Evolutionary conservation across 1,140 invertebrate species (phyloP), one percentile per base, ranked within the genome.

Genomic region (Spodoptera frugiperda): DNA sequence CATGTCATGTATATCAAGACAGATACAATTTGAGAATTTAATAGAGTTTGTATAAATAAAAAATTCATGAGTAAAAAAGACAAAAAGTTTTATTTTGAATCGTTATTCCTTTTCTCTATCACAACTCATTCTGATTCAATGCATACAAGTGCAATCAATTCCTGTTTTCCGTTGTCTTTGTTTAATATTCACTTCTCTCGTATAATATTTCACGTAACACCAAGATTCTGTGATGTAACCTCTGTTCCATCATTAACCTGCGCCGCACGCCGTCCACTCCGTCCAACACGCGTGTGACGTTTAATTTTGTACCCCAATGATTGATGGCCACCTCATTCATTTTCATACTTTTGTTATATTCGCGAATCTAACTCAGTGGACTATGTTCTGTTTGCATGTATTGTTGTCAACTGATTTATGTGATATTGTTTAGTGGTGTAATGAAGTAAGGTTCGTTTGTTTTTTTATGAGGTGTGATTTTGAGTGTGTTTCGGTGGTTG

Each of bases 301-400:
- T 91, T 92, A 91, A 92, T 91, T 92, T 92, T 86, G 89, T 90
- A 89, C 84, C 87, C 78, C 83, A 84, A 92, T 92, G 91, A 92
- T 92, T 91, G 89, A 92, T 92, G 84, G 82, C 76, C 48, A 77
- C 73, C 81, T 82, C 77, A 84, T 85, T 88, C 85, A 87, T 87
- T 87, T 88, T 89, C 85, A 87, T 91, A 89, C 85, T 87, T 88
- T 86, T 73, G 71, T 59, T 59, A 73, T 25, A 55, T 73, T 57
- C 59, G 72, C 72, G 59, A 75, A 65, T 75, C 57, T 63, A 65
- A 75, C 46, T 65, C 15, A 49, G 17, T 14, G 19, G 55, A 57
- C 54, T 61, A 15, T 49, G 55, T 61, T 25, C 19, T 49, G 63
- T 25, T 14, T 49, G 63, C 21, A 30, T 33, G 71, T 51, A 73